Conservation (phyloP, 2,113 vertebrate species). For the Cephalopterus ornatus region DNA sequence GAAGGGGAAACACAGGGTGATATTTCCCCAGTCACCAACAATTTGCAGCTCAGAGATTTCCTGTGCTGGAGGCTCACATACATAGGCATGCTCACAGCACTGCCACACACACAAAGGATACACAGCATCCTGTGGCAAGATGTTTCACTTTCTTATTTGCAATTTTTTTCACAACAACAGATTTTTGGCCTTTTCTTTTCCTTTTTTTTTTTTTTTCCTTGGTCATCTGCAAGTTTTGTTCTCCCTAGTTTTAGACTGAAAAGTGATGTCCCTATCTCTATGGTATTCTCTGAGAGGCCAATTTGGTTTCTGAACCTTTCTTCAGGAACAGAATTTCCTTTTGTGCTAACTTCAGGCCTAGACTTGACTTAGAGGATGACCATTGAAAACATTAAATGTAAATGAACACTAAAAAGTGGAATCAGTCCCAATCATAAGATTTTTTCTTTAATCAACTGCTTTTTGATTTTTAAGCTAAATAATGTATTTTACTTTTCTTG, state of each 20-base stretch:
- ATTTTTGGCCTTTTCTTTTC: neutral
- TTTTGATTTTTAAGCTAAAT: neutral
- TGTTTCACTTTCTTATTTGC: rapidly evolving
- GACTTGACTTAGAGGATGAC: neutral
- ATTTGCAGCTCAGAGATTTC: neutral
- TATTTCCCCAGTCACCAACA: neutral
- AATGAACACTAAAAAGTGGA: neutral
- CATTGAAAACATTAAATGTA: neutral
- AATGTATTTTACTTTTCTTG: neutral
- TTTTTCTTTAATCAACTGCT: neutral
- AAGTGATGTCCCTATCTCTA: neutral
- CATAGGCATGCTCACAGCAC: neutral
- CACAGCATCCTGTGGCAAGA: neutral
- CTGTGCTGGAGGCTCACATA: rapidly evolving
- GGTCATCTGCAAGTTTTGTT: neutral
- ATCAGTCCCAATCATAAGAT: neutral
- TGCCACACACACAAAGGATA: rapidly evolving
- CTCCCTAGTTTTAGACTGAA: neutral
- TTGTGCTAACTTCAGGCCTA: neutral
- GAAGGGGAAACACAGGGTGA: neutral
- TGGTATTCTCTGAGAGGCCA: neutral
- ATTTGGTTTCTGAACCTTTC: neutral
- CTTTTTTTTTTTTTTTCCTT: neutral
- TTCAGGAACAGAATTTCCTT: neutral
- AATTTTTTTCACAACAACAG: neutral